A percentile compares a stretch with the other conserved stretches of the same genome.
phyloP scores from a whole-genome alignment of 2,113 vertebrate species.

The Monopterus albus region DNA sequence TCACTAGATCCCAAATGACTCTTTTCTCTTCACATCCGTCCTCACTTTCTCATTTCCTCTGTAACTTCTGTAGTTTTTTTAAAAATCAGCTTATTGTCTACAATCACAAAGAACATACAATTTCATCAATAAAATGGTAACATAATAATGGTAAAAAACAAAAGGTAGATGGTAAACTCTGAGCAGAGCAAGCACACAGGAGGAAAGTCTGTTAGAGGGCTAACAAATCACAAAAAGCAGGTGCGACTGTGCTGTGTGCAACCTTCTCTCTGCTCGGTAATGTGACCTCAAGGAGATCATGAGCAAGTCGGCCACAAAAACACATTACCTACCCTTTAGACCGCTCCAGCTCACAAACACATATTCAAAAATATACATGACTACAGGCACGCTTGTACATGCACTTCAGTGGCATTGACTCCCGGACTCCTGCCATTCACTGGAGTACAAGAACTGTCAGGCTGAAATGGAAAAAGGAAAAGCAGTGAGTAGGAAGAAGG shows the following conservation, averaged over 20 bases:
- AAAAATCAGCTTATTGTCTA: neutral
- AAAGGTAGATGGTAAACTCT: too few species aligned
- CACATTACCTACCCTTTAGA: conserved; percentile 32
- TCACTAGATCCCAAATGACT: too few species aligned
- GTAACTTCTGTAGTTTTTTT: neutral
- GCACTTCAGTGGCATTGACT: conserved; percentile 39
- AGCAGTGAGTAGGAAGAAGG: neutral
- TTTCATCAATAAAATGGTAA: neutral
- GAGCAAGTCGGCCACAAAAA: conserved; percentile 45
- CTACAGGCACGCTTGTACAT: conserved; percentile 17
- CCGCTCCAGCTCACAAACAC: conserved; percentile 4
- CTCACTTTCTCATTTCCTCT: neutral
- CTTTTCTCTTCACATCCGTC: too few species aligned
- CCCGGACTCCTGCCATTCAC: conserved; percentile 23
- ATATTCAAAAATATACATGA: conserved; percentile 29
- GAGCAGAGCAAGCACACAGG: neutral
- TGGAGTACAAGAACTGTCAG: conserved; percentile 1
- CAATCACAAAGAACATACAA: neutral
- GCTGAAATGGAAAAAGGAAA: neutral
- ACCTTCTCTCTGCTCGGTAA: conserved; percentile 38
- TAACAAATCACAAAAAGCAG: conserved; percentile 35
- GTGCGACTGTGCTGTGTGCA: conserved; percentile 44
- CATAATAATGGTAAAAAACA: too few species aligned
- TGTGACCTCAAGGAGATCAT: conserved; percentile 47
- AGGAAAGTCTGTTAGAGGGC: neutral